Base-by-base conservation (phyloP, 2,888 invertebrate species). In the Philereme transversata region DNA sequence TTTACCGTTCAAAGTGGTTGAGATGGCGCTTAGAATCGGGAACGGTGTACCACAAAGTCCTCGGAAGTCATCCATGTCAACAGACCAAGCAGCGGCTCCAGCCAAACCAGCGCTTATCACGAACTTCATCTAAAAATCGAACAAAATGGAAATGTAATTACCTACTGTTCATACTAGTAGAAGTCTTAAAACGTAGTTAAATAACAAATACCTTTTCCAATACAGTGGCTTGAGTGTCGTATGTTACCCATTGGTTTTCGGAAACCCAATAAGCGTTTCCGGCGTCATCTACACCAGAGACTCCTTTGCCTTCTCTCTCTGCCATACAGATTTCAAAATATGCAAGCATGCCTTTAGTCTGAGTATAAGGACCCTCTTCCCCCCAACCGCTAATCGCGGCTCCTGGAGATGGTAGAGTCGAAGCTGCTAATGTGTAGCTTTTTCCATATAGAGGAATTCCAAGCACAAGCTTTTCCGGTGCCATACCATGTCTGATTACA, bases 201-300 rank as follows among this genome's bases (percentile, higher is more conserved):
- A 22, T 22, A 33, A 6, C 7, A 56, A 49, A 47, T 40, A 95
- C 95, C 93, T 96, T 96, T 78, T 93, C 92, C 62, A 90, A 82
- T 51, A 96, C 90, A 58, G 95, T 95, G 10, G 93, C 87, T 0
- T 93, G 93, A 71, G 96, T 95, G 66, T 97, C 97, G 74, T 95
- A 97, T 5, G 96, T 95, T 64, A 97, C 93, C 97, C 97, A 97
- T 73, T 97, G 97, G 77, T 96, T 95, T 5, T 95, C 95, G 52
- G 93, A 94, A 6, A 95, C 93, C 2, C 94, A 91, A 73, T 93
- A 96, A 0, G 96, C 95, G 10, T 95, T 94, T 0, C 96, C 96
- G 38, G 93, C 93, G 51, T 92, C 91, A 72, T 96, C 96, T 8
- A 93, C 79, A 10, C 90, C 88, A 51, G 83, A 90, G 3, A 74